These are phyloP conservation scores for Prietella phreatophila DNA, from an alignment of 2,113 vertebrate genomes.

Conservation along the genomic window DNA sequence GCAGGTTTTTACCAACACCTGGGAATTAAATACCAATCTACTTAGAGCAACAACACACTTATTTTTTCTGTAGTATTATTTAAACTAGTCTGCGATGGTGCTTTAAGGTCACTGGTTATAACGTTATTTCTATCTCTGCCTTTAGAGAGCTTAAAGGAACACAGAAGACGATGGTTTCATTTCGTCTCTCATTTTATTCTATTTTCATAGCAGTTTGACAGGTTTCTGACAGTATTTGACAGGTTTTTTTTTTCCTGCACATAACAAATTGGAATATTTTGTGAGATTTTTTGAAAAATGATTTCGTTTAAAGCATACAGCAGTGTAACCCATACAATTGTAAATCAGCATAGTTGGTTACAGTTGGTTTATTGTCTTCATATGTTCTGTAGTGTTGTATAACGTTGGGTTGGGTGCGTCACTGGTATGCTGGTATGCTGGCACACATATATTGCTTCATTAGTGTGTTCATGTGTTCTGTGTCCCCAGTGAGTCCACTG, in stretches of 20 bases:
- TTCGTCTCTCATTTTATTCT: neutral
- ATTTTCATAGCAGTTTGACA: neutral
- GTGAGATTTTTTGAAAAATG: neutral
- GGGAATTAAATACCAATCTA: neutral
- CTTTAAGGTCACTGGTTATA: neutral
- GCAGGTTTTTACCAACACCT: neutral
- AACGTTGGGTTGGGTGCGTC: slow-evolving; percentile 41
- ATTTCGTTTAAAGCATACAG: slow-evolving; percentile 16
- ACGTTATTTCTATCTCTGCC: neutral
- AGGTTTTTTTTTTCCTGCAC: neutral
- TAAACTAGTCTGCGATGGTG: neutral
- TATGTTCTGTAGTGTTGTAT: neutral
- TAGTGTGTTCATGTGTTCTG: slow-evolving; percentile 66
- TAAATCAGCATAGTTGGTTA: slow-evolving; percentile 18
- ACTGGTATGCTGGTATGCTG: slow-evolving; percentile 59
- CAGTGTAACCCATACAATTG: neutral
- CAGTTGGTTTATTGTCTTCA: neutral
- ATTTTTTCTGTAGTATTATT: neutral
- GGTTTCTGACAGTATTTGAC: neutral
- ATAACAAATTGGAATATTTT: neutral
- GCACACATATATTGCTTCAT: slow-evolving; percentile 74
- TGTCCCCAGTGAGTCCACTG: slow-evolving; percentile 63
- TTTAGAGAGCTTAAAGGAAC: neutral
- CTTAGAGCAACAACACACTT: neutral
- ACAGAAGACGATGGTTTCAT: neutral